Percentiles rank a stretch among this genome's conserved stretches.
phyloP scores from a whole-genome alignment of 2,888 invertebrate species.

The Phortica magna region DNA sequence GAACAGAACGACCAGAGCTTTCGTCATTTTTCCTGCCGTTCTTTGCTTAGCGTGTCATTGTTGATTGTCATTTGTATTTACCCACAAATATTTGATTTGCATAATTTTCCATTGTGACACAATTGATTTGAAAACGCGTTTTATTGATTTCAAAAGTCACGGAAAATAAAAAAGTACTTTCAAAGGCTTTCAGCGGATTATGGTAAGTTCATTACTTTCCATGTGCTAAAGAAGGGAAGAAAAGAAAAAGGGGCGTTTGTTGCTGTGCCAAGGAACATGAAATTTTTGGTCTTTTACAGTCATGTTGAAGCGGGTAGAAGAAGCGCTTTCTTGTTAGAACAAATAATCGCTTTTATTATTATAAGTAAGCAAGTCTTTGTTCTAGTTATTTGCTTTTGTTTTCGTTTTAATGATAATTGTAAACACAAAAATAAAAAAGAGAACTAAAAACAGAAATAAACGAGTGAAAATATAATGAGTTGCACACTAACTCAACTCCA shows the following conservation, averaged over 20 bases:
- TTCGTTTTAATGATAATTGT: too few relatives aligned
- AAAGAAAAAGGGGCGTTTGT: too few relatives aligned
- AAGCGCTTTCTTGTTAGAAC: too few relatives aligned
- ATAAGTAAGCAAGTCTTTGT: too few relatives aligned
- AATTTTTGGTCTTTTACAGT: too few relatives aligned
- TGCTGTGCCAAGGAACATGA: too few relatives aligned
- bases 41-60: conserved; percentile 24
- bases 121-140: neutral
- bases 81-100: conserved; percentile 67
- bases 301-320: too few relatives aligned
- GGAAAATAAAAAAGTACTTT: neutral
- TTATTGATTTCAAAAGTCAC: conserved; percentile 10
- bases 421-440: too few relatives aligned
- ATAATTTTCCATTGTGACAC: conserved; percentile 50
- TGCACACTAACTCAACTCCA: neutral
- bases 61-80: conserved; percentile 51
- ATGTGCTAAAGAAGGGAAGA: too few relatives aligned
- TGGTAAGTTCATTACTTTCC: neutral
- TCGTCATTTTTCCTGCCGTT: neutral
- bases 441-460: neutral
- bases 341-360: too few relatives aligned
- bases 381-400: too few relatives aligned
- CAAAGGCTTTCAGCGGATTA: neutral
- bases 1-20: neutral
- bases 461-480: neutral